Evolutionary conservation across 2,888 invertebrate species (phyloP).

Genomic region (Scaptomyza parva): DNA sequence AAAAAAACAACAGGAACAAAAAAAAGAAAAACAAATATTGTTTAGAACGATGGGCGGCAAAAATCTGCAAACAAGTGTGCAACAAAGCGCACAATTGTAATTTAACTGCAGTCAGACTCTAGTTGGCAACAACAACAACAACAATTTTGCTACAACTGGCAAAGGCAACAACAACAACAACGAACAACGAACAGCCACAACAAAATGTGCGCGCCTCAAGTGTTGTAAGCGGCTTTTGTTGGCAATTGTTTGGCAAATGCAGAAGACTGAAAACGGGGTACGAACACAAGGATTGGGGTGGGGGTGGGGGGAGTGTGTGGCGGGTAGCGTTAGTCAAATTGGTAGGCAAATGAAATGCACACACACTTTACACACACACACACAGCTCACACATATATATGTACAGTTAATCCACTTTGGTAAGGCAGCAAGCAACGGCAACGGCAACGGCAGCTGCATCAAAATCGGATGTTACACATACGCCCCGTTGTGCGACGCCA

Average conservation of each 20-base stretch:
- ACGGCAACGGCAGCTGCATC: conserved; percentile 51
- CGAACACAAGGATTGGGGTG: too few relatives aligned
- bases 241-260: conserved; percentile 71
- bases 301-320: background rate
- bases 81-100: conserved; percentile 80
- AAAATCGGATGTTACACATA: conserved; percentile 71
- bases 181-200: conserved; percentile 43
- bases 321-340: conserved; percentile 35
- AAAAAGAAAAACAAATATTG: conserved; percentile 10
- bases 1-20: conserved; percentile 22
- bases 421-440: conserved; percentile 48
- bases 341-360: conserved; percentile 68
- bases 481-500: conserved; percentile 53
- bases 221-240: conserved; percentile 80
- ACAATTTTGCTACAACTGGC: conserved; percentile 31
- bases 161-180: conserved; percentile 30
- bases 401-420: conserved; percentile 70
- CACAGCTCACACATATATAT: conserved; percentile 7
- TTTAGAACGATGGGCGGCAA: conserved; percentile 43
- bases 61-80: conserved; percentile 71
- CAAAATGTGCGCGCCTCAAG: conserved; percentile 69
- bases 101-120: conserved; percentile 78
- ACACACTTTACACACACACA: conserved; percentile 18
- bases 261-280: conserved; percentile 15
- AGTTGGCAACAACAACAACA: conserved; percentile 62